These are phyloP conservation scores for Nettapus auritus DNA, from an alignment of 2,113 vertebrate species.

Conservation along the genomic window DNA sequence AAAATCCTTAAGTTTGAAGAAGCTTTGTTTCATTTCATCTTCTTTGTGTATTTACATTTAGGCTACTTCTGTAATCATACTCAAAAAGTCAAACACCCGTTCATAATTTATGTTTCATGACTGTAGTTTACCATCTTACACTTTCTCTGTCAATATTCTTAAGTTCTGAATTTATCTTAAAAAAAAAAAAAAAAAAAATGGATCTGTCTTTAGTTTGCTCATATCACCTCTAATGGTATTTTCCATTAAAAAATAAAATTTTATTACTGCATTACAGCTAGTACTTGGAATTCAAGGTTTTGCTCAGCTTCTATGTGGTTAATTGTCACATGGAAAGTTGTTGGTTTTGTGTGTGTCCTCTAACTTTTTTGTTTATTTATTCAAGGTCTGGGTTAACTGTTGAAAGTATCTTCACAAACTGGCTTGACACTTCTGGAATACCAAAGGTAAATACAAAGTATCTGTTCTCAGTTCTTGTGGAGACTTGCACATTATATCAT, in stretches of 20 bases:
- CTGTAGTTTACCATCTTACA: neutral
- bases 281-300: neutral
- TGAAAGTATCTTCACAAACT: constrained; percentile 85
- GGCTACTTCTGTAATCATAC: neutral
- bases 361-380: constrained; percentile 64
- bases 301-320: neutral
- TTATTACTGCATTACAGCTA: neutral
- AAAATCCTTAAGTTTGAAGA: neutral
- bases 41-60: neutral
- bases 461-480: neutral
- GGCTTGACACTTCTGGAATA: constrained; percentile 92
- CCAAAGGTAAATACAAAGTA: constrained; percentile 84
- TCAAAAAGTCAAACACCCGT: neutral
- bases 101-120: neutral
- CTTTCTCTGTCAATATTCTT: neutral
- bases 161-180: neutral
- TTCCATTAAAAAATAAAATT: neutral
- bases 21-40: neutral
- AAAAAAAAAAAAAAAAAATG: neutral
- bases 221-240: neutral
- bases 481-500: neutral
- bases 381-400: constrained; percentile 87
- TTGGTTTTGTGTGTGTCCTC: neutral
- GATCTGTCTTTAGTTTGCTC: neutral
- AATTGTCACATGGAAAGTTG: neutral